These are phyloP conservation scores for Potamilus streckersoni DNA, from an alignment of 1,140 invertebrate genomes.

Conservation along the genomic window DNA sequence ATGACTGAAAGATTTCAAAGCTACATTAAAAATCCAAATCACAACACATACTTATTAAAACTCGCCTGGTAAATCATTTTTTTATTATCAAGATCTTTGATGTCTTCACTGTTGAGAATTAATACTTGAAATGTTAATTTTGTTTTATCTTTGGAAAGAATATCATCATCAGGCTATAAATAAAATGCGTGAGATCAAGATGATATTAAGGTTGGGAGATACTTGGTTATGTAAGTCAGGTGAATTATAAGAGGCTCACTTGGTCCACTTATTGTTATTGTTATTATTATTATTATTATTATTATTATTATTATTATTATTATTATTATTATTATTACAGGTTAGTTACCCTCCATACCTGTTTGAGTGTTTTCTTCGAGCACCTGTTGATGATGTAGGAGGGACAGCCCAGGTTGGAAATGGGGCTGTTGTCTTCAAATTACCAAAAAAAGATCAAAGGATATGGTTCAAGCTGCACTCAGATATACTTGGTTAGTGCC, in stretches of 20 bases:
- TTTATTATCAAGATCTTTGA: no score
- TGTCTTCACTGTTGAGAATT: no score
- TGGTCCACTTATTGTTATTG: no score
- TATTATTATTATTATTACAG: constrained; percentile 39
- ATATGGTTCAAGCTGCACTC: constrained; percentile 57
- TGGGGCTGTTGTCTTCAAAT: constrained; percentile 63
- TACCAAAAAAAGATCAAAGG: constrained; percentile 54
- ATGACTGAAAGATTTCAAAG: no score
- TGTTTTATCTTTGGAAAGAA: background rate
- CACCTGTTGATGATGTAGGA: constrained; percentile 53
- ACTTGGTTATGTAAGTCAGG: background rate
- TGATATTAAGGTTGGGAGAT: background rate
- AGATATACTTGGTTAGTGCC: constrained; percentile 44
- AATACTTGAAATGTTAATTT: no score
- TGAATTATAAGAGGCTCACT: background rate
- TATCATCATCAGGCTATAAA: background rate
- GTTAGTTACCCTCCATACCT: constrained; percentile 65
- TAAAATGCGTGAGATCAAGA: background rate
- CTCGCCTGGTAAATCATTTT: no score
- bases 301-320: constrained; percentile 5
- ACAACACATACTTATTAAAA: no score
- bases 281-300: no score
- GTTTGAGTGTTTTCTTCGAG: constrained; percentile 64
- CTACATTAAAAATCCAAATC: no score
- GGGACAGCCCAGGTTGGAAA: constrained; percentile 62